Evolutionary conservation across 2,113 vertebrate species (phyloP).

Genomic region (Pycnonotus jocosus): DNA sequence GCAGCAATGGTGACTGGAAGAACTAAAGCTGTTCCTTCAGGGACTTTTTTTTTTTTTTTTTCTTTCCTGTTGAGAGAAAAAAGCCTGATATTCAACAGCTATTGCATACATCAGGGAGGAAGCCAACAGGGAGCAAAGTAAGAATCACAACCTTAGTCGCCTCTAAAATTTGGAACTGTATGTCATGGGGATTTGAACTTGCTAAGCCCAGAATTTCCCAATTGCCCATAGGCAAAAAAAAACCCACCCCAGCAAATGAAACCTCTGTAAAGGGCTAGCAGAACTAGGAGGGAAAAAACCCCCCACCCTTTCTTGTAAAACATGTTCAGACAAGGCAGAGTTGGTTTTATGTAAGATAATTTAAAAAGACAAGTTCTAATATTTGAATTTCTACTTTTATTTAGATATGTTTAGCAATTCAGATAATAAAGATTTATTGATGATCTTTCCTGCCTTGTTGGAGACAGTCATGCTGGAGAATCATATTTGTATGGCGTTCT

Average conservation of each 20-base stretch:
- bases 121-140: conserved; percentile 37
- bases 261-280: conserved; percentile 8
- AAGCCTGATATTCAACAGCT: conserved; percentile 20
- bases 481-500: conserved; percentile 46
- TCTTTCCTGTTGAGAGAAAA: not conserved
- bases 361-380: conserved; percentile 30
- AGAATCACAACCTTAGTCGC: conserved; percentile 34
- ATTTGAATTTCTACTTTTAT: conserved; percentile 53
- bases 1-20: not conserved
- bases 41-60: not conserved
- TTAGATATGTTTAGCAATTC: conserved; percentile 42
- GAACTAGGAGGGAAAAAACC: too few relatives aligned
- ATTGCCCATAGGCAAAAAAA: not conserved
- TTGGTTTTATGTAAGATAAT: not conserved
- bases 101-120: conserved; percentile 31
- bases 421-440: conserved; percentile 56
- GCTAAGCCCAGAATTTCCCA: conserved; percentile 51
- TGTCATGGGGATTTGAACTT: conserved; percentile 51
- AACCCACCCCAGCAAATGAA: not conserved
- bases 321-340: not conserved
- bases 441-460: conserved; percentile 39
- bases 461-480: conserved; percentile 44
- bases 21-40: not conserved
- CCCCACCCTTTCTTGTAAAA: not conserved
- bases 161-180: conserved; percentile 36